Conservation (phyloP, 1,140 invertebrate genomes). For the Lanistes nyassanus region DNA sequence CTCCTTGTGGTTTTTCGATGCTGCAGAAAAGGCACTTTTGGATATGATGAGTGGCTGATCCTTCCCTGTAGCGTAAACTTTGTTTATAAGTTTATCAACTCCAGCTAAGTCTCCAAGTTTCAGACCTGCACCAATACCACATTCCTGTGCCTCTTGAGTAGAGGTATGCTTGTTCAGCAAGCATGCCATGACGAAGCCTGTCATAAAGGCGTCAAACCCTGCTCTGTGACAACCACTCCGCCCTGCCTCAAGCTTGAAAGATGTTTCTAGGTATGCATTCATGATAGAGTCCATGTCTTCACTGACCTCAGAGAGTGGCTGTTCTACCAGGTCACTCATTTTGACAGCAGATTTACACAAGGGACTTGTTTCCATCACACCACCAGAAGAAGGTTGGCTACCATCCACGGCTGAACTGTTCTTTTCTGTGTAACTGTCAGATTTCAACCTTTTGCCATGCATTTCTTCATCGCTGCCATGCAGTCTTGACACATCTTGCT, state of each 20-base stretch:
- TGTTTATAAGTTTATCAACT: constrained; percentile 53
- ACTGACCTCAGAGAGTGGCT: too few relatives aligned
- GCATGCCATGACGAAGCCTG: constrained; percentile 64
- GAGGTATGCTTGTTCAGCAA: constrained; percentile 50
- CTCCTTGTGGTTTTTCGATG: constrained; percentile 56
- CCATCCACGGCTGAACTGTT: too few relatives aligned
- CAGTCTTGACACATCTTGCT: too few relatives aligned
- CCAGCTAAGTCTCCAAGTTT: constrained; percentile 32
- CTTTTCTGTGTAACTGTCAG: too few relatives aligned
- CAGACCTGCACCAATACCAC: constrained; percentile 19
- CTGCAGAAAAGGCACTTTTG: constrained; percentile 61
- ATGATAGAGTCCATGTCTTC: background rate
- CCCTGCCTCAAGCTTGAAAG: constrained; percentile 8
- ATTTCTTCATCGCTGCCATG: too few relatives aligned
- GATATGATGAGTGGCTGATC: constrained; percentile 61
- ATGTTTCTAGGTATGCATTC: constrained; percentile 13
- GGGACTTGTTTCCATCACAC: too few relatives aligned
- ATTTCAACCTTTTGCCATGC: too few relatives aligned
- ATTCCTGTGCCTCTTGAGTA: constrained; percentile 14
- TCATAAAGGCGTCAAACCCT: constrained; percentile 71
- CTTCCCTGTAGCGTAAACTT: constrained; percentile 65
- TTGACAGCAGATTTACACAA: too few relatives aligned
- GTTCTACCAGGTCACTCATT: too few relatives aligned
- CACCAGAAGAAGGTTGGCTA: too few relatives aligned
- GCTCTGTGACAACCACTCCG: constrained; percentile 61